Base-by-base conservation (phyloP, 2,888 invertebrate genomes). In the Thymelicus lineola region DNA sequence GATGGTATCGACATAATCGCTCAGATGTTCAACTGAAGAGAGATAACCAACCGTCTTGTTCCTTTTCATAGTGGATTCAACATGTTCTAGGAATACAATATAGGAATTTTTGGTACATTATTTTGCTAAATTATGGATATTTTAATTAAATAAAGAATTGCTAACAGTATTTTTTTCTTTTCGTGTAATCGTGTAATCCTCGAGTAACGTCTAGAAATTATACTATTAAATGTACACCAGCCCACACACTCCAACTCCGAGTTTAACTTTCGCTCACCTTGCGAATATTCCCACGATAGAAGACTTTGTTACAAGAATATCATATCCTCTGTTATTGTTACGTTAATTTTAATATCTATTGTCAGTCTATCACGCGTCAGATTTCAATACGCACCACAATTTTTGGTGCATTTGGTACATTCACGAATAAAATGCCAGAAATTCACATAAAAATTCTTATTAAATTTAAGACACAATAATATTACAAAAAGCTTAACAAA, bases 241-340 rank as follows among this genome's bases (percentile, higher is more conserved):
- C 48, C 66, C 66, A 59, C 58, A 66, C 66, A 36, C 10, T 2
- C 6, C 3, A 12, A 48, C 45, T n/a, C 46, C 42, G 64, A 9
- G 35, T 17, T 66, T 66, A 46, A 28, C 6, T 59, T 46, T 66
- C n/a, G 65, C 72, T 77, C 86, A 86, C 84, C 86, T 86, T 86
- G 84, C 78, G 71, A 53, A 15, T 71, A 72, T 86, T 86, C 86
- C 83, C 87, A 86, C 87, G 86, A 58, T 48, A 17, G 20, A 59
- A 53, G 20, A 12, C 28, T 53, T 53, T 53, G 42, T 62, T 65
- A 63, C 68, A 63, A 66, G 50, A 71, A 66, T 72, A 69, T 55
- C 61, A 67, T 66, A 66, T 64, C 66, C 63, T 67, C 36, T 62
- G 57, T 63, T 61, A 73, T 63, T 72, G 73, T 67, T 76, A 72